Evolutionary conservation across 2,113 vertebrate species (phyloP).

Genomic region (Gavia stellata): DNA sequence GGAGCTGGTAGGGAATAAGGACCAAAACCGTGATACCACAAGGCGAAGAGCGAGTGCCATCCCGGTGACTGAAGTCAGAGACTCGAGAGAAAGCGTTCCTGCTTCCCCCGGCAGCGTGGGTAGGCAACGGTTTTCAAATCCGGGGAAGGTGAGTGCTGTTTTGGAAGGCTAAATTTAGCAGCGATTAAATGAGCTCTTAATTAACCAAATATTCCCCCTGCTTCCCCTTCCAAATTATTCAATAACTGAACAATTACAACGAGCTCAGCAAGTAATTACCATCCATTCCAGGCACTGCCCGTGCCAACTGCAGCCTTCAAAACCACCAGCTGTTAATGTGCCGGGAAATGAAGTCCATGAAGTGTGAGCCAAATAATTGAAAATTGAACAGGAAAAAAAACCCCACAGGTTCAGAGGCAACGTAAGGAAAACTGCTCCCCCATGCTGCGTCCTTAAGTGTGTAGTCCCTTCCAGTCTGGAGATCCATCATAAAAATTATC

Average conservation of each 20-base stretch:
- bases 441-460: not conserved
- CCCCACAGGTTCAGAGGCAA: not conserved
- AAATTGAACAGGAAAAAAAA: not conserved
- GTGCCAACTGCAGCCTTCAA: not conserved
- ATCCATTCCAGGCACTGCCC: not conserved
- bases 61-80: not conserved
- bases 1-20: not conserved
- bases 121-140: not conserved
- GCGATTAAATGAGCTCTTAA: not conserved
- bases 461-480: no score
- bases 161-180: slow-evolving; percentile 16
- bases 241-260: slow-evolving; percentile 30
- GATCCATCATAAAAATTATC: not conserved
- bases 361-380: not conserved
- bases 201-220: slow-evolving; percentile 13
- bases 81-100: not conserved
- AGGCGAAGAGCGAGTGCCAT: not conserved
- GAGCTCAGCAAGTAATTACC: slow-evolving; percentile 16
- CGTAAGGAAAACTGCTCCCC: not conserved
- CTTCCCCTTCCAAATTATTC: not conserved
- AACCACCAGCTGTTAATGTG: not conserved
- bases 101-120: not conserved
- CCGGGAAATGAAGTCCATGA: not conserved
- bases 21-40: not conserved
- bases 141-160: not conserved